Conservation (phyloP, 2,113 vertebrate genomes). For the Myrmophylax atrothorax region DNA sequence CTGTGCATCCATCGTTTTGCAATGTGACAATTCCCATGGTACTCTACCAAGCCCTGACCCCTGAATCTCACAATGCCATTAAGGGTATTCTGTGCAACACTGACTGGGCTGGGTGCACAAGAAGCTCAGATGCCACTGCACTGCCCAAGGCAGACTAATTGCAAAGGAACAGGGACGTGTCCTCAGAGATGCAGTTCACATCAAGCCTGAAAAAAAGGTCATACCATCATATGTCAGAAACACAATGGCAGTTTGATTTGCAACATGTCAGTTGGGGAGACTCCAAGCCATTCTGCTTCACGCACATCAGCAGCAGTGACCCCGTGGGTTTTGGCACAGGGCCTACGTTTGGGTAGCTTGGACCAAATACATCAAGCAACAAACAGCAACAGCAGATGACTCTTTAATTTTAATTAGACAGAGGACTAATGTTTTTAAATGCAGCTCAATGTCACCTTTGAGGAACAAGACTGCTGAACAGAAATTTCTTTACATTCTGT, state of each 20-base stretch:
- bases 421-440: slow-evolving; percentile 43
- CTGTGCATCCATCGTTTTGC: not conserved
- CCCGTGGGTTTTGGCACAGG: not conserved
- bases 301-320: not conserved
- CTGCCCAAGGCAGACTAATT: not conserved
- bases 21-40: not conserved
- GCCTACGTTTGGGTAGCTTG: not conserved
- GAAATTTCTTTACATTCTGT: slow-evolving; percentile 69
- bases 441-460: slow-evolving; percentile 48
- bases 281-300: not conserved
- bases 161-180: not conserved
- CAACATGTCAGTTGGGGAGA: not conserved
- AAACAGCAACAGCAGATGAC: slow-evolving; percentile 43
- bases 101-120: not conserved
- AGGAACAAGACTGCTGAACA: slow-evolving; percentile 45
- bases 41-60: not conserved
- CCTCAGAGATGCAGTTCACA: not conserved
- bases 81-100: not conserved
- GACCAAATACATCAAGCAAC: slow-evolving; percentile 1
- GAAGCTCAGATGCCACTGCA: not conserved
- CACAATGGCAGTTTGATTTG: not conserved
- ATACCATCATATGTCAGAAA: not conserved
- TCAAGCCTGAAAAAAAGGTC: not conserved
- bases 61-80: not conserved
- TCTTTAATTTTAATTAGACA: slow-evolving; percentile 32